phyloP scores from a whole-genome alignment of 2,888 invertebrate species.

The Diaperis boleti region DNA sequence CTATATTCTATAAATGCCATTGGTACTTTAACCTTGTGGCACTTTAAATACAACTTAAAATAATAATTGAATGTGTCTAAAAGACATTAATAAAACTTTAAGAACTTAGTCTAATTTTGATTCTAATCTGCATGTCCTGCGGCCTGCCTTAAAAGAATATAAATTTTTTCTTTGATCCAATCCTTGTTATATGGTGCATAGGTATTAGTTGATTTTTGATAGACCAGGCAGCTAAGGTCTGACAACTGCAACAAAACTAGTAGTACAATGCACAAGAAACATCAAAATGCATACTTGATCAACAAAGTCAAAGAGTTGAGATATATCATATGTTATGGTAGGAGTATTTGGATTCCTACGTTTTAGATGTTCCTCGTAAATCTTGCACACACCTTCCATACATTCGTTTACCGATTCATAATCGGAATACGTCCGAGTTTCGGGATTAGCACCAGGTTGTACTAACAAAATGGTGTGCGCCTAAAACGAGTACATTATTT shows the following conservation, averaged over 20 bases:
- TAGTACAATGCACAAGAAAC: not conserved
- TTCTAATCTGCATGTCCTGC: conserved; percentile 70
- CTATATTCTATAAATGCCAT: too few relatives aligned
- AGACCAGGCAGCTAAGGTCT: conserved; percentile 96
- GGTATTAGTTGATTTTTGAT: conserved; percentile 94
- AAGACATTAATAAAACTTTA: too few relatives aligned
- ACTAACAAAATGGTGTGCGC: conserved; percentile 97
- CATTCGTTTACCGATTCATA: conserved; percentile 98
- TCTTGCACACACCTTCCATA: conserved; percentile 99
- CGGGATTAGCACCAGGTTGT: conserved; percentile 93
- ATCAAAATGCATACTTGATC: conserved; percentile 76
- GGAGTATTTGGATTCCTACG: conserved; percentile 94
- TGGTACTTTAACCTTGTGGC: too few relatives aligned
- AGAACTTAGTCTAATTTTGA: too few relatives aligned
- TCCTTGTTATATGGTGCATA: conserved; percentile 99
- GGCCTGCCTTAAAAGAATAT: conserved; percentile 92
- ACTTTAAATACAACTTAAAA: too few relatives aligned
- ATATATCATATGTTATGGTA: conserved; percentile 98
- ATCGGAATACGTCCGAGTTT: conserved; percentile 97
- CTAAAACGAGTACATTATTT: conserved; percentile 68
- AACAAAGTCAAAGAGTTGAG: conserved; percentile 97
- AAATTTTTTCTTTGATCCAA: conserved; percentile 99
- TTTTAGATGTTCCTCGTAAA: conserved; percentile 98
- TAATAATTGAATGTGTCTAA: too few relatives aligned
- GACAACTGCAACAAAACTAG: conserved; percentile 72